Base-by-base conservation (phyloP, 2,888 invertebrate genomes). In the Acanthosoma haemorrhoidale region DNA sequence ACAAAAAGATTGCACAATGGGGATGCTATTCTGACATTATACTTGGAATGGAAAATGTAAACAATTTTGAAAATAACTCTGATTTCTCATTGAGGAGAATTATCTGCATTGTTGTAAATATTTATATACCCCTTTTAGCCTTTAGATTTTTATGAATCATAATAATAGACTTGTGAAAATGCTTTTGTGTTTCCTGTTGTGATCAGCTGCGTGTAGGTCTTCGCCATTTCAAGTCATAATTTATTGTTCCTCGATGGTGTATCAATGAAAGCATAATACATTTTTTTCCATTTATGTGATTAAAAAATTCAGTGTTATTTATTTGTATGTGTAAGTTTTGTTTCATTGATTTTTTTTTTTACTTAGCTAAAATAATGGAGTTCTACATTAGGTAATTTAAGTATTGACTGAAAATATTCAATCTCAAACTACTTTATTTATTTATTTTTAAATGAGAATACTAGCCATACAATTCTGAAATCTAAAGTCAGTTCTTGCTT, bases 111-210 rank as follows among this genome's bases (percentile, higher is more conserved):
- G 29, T 29, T 51, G 51, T 51, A 38, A 6, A 38, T n/a, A 51
- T 51, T 25, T 51, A 51, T 51, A 51, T 51, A 51, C 25, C 29
- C 21, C 51, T 25, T 51, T 51, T 51, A 51, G 51, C n/a, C 51
- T 11, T 13, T 51, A 51, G 51, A 8, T 51, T 51, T 51, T 51
- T 51, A 51, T 51, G 25, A 51, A 25, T 51, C n/a, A 51, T n/a
- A n/a, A 51, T n/a, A 18, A 11, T 25, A 25, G 51, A 51, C 13
- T 29, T 51, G 21, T 51, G 51, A 25, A n/a, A 25, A 51, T 51
- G 51, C 51, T 51, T 51, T 51, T 51, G 13, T 25, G 16, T 16
- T 43, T 43, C n/a, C n/a, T 25, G 21, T 25, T n/a, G 25, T 21
- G 51, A 25, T 21, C 25, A 25, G 51, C 51, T 25, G 51, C n/a